A percentile compares a stretch with the other conserved stretches of the same genome.
These are phyloP conservation scores for Melipona bicolor DNA, from an alignment of 2,888 invertebrate genomes.

Conservation along the genomic window DNA sequence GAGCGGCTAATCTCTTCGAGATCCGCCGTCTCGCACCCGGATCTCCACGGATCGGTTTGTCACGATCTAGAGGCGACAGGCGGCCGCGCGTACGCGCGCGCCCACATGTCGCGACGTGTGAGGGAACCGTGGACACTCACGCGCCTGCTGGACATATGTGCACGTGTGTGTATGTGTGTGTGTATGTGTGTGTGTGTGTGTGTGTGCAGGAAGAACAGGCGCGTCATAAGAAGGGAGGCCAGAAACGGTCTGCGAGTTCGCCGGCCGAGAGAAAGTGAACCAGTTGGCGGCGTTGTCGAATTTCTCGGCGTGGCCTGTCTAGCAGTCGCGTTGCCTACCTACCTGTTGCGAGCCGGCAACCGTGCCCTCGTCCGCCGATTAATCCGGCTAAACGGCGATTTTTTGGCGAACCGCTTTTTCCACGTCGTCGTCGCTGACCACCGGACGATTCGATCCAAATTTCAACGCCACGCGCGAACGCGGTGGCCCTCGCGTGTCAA, in stretches of 20 bases:
- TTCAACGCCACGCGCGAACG: not conserved
- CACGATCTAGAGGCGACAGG: conserved; percentile 53
- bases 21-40: conserved; percentile 48
- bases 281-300: conserved; percentile 82
- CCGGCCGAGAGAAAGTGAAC: conserved; percentile 82
- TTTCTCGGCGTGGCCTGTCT: conserved; percentile 70
- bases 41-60: conserved; percentile 52
- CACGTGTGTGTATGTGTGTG: not conserved
- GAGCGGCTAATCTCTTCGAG: conserved; percentile 20
- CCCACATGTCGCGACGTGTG: not conserved
- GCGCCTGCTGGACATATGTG: not conserved
- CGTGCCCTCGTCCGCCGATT: conserved; percentile 51
- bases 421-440: conserved; percentile 36
- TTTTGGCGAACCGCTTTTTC: conserved; percentile 62
- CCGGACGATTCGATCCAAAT: not conserved
- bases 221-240: conserved; percentile 60
- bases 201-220: conserved; percentile 23
- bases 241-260: conserved; percentile 71
- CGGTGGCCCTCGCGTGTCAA: not conserved
- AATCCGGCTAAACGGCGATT: conserved; percentile 58
- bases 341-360: conserved; percentile 70
- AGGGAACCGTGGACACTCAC: not conserved
- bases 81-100: conserved; percentile 2
- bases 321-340: conserved; percentile 59
- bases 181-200: conserved; percentile 5